Evolutionary conservation across 2,888 invertebrate genomes (phyloP), one percentile per base, ranked within the genome.

Genomic region (Orchesellides sinensis): DNA sequence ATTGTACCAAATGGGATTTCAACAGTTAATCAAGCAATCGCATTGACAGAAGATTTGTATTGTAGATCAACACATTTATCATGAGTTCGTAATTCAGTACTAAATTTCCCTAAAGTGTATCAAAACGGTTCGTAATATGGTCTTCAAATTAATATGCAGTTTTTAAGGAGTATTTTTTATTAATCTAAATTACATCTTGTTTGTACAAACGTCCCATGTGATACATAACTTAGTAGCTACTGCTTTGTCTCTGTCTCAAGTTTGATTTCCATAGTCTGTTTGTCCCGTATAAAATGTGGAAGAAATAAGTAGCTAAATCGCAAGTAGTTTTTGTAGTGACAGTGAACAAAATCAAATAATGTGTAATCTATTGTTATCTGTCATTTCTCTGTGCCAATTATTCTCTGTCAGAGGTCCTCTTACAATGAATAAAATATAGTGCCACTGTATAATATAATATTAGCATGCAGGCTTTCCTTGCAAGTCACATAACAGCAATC

Each of bases 361-460:
- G 70, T 69, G 63, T 79, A 79, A 79, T 79, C 69, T 61, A 79
- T 79, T 79, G 79, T 79, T 79, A 79, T 70, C 79, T 79, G 79
- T 79, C 79, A 79, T 79, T 79, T 79, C 70, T 61, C 54, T 79
- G 70, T 63, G 70, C 70, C 79, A 79, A 79, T 79, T 79, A 79
- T 79, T 79, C 79, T 79, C 70, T 79, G 79, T 79, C 79, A 70
- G n/a, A 17, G 35, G 19, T 35, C 59, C 2, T 72, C 35, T 56
- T 66, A 66, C 66, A 25, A n/a, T 61, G 25, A 70, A 70, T 70
- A 74, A 65, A 74, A 74, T 63, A 52, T 61, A 47, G 23, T 72
- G 65, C 40, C 23, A 65, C 65, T 65, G 40, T 6, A 21, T 10
- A 21, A 56, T 27, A 25, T 56, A 56, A 56, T 19, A 19, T 65